These are phyloP conservation scores for Oreocharis arfaki DNA, from an alignment of 2,113 vertebrate genomes.

Conservation along the genomic window DNA sequence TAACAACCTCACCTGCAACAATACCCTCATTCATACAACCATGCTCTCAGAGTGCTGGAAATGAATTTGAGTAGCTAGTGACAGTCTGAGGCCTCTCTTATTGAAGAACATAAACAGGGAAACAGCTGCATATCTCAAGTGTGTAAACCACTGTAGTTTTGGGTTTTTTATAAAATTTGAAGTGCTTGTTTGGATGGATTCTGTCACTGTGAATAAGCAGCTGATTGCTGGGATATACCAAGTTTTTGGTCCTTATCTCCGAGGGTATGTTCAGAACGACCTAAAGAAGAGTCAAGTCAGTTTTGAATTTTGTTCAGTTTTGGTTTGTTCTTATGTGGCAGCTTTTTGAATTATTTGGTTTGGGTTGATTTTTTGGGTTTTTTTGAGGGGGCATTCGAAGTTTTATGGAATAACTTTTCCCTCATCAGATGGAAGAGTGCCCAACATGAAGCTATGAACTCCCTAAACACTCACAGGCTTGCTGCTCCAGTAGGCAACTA, in stretches of 20 bases:
- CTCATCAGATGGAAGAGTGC: neutral
- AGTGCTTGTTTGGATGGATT: neutral
- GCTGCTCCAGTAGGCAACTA: neutral
- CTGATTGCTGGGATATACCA: neutral
- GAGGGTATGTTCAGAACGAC: neutral
- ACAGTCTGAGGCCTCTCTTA: neutral
- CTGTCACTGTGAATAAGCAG: neutral
- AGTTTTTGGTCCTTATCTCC: neutral
- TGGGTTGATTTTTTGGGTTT: neutral
- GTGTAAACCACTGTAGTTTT: neutral
- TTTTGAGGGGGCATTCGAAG: fast-evolving
- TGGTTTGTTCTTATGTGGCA: neutral
- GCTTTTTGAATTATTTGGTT: neutral
- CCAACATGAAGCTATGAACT: fast-evolving
- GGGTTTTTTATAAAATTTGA: neutral
- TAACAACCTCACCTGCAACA: neutral
- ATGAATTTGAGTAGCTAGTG: neutral
- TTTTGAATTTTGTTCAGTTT: neutral
- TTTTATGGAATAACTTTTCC: neutral
- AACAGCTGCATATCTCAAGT: neutral
- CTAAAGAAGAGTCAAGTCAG: neutral
- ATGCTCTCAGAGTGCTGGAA: neutral
- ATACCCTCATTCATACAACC: neutral
- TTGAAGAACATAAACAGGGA: neutral
- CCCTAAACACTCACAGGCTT: neutral